These are phyloP conservation scores for Morpho deidamia DNA, from an alignment of 2,888 invertebrate species.

Conservation along the genomic window DNA sequence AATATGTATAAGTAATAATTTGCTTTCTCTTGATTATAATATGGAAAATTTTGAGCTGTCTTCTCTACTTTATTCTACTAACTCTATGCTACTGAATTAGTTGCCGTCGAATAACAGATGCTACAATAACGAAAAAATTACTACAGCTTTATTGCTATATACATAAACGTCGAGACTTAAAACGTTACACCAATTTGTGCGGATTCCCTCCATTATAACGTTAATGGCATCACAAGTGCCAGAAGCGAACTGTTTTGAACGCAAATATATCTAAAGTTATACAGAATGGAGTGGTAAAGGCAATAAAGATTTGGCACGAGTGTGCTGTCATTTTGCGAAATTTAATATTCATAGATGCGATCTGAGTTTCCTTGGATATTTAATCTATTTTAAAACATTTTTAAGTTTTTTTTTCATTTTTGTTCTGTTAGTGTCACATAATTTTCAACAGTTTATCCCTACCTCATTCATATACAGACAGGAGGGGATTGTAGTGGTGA, in stretches of 20 bases:
- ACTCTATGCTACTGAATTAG: no score
- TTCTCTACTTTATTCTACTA: no score
- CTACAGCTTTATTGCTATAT: no score
- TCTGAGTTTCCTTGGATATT: neutral
- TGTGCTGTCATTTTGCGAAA: conserved; percentile 20
- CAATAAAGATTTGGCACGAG: conserved; percentile 27
- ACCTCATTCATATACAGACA: no score
- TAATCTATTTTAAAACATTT: neutral
- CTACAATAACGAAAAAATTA: no score
- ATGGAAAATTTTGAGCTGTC: no score
- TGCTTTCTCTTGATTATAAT: no score
- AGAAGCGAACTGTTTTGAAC: conserved; percentile 10
- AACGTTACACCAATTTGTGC: neutral
- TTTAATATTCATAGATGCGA: conserved; percentile 20
- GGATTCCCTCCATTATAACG: conserved; percentile 13
- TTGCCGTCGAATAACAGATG: no score
- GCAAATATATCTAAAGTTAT: conserved; percentile 14
- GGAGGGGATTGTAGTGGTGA: no score
- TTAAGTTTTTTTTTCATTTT: neutral
- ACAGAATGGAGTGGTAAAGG: conserved; percentile 16
- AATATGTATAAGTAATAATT: no score
- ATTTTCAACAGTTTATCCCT: no score
- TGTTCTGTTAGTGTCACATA: no score
- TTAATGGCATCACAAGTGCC: conserved; percentile 15
- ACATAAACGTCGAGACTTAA: neutral